Evolutionary conservation across 2,888 invertebrate genomes (phyloP).

Genomic region (Magallana nippona): DNA sequence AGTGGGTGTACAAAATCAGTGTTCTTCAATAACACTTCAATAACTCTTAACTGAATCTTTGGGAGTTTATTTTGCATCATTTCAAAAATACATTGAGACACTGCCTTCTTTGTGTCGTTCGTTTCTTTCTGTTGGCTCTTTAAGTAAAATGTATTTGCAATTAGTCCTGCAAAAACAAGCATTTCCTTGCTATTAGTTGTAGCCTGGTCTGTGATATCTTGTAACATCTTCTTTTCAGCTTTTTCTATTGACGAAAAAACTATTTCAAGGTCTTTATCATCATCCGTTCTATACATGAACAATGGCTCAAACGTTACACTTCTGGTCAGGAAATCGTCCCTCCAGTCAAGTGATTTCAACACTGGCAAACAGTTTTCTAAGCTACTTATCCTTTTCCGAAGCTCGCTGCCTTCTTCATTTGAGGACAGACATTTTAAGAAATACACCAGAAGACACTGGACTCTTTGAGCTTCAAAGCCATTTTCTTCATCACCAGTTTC

Average conservation of each 20-base stretch:
- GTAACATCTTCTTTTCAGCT: background rate
- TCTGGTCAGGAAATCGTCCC: background rate
- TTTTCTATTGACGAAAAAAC: background rate
- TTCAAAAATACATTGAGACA: background rate
- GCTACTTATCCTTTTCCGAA: background rate
- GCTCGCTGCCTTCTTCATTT: background rate
- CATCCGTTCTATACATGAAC: background rate
- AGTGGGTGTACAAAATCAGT: conserved; percentile 43
- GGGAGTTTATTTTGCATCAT: background rate
- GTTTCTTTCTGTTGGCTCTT: conserved; percentile 29
- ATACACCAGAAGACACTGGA: conserved; percentile 31
- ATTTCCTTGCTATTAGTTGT: background rate
- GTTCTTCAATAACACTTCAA: conserved; percentile 10
- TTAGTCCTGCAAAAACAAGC: background rate
- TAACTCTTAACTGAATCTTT: background rate
- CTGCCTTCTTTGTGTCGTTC: conserved; percentile 25
- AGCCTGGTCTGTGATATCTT: background rate
- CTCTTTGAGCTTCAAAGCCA: background rate
- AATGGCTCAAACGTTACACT: conserved; percentile 40
- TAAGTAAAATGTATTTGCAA: conserved; percentile 17
- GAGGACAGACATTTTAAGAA: conserved; percentile 15
- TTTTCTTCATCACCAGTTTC: background rate
- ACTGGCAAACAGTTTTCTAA: background rate
- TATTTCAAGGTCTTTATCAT: background rate
- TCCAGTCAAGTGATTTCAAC: conserved; percentile 40